Percentiles rank a stretch among this genome's conserved stretches.
phyloP scores from a whole-genome alignment of 1,140 invertebrate species.

The Himalopsyche phryganea region DNA sequence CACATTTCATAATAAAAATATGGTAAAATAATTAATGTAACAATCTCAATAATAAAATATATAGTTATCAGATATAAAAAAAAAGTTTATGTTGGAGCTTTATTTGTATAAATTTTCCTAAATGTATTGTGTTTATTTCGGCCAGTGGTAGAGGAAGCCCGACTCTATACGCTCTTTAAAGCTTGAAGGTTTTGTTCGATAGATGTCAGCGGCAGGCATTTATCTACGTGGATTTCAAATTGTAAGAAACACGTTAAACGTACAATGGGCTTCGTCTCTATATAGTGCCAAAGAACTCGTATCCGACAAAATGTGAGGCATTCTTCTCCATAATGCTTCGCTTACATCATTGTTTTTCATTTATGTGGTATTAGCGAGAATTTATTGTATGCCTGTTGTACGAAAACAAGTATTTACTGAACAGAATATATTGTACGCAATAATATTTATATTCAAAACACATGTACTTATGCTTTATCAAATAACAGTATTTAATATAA shows the following conservation, averaged over 20 bases:
- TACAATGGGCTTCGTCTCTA: constrained; percentile 14
- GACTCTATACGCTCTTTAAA: constrained; percentile 18
- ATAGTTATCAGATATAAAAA: too few species aligned
- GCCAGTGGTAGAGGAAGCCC: constrained; percentile 7
- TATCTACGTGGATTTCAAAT: constrained; percentile 20
- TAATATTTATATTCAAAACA: too few species aligned
- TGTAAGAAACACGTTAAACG: constrained; percentile 21
- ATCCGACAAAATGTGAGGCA: constrained; percentile 15
- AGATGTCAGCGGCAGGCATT: constrained; percentile 29
- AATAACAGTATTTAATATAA: too few species aligned
- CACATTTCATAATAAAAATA: too few species aligned
- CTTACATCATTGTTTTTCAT: constrained; percentile 5
- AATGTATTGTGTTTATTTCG: constrained; percentile 15
- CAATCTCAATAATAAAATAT: too few species aligned
- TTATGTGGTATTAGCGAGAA: neutral
- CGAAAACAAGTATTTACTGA: too few species aligned
- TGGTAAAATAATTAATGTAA: too few species aligned
- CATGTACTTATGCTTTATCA: too few species aligned
- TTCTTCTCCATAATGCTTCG: neutral
- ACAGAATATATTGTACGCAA: too few species aligned
- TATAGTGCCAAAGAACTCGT: constrained; percentile 18
- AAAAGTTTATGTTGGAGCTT: too few species aligned
- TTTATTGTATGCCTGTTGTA: neutral
- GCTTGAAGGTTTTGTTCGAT: constrained; percentile 26
- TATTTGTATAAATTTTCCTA: neutral